phyloP scores from a whole-genome alignment of 2,113 vertebrate species.

The Xerus inauris region DNA sequence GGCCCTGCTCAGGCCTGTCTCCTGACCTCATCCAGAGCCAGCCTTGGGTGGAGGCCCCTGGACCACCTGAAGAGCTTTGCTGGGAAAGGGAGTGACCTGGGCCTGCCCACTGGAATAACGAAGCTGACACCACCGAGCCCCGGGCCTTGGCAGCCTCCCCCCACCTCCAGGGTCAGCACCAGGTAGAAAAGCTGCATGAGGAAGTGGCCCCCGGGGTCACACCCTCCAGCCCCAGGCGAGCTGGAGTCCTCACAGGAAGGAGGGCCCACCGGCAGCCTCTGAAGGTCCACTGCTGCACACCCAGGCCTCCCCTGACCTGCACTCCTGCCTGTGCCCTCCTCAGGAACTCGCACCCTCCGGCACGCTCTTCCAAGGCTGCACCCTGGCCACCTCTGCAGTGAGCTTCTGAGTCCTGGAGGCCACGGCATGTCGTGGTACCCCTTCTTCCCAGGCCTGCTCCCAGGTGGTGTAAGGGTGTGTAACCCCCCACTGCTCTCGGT shows the following conservation, averaged over 20 bases:
- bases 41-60: fast-evolving
- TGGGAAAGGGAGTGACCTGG: neutral
- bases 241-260: too few relatives aligned
- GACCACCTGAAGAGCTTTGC: neutral
- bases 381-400: fast-evolving
- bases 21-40: neutral
- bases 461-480: neutral
- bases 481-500: neutral
- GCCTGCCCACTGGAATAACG: fast-evolving
- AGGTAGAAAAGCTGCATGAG: too few relatives aligned
- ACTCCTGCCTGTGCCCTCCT: neutral
- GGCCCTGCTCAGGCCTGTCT: neutral
- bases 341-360: neutral
- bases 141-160: too few relatives aligned
- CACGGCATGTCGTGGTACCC: neutral
- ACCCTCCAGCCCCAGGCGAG: neutral
- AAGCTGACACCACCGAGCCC: fast-evolving
- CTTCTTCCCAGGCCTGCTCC: neutral
- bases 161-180: neutral
- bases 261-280: neutral
- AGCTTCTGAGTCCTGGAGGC: neutral
- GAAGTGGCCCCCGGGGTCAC: neutral
- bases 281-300: too few relatives aligned
- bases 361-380: neutral
- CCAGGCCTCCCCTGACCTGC: fast-evolving